Evolutionary conservation across 1,140 invertebrate species (phyloP).

Genomic region (Adoxophyes honmai): DNA sequence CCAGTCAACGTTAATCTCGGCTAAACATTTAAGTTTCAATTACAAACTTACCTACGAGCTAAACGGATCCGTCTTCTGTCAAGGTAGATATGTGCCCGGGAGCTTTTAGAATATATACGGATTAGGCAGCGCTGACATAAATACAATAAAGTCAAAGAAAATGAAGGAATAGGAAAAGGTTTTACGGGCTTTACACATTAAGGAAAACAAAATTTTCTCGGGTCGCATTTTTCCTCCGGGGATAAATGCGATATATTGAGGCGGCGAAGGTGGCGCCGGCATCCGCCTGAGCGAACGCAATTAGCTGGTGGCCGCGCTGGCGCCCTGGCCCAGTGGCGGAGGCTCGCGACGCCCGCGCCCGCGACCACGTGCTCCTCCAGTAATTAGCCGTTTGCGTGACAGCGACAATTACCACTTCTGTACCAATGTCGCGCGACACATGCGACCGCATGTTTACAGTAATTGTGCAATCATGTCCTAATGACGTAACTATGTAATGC

Average conservation of each 20-base stretch:
- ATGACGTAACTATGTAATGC: slow-evolving; percentile 10
- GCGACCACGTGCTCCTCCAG: slow-evolving; percentile 18
- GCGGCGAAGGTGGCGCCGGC: background rate
- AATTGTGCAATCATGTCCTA: slow-evolving; percentile 54
- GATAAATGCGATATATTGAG: slow-evolving; percentile 10
- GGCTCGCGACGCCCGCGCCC: too few species aligned
- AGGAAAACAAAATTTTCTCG: slow-evolving; percentile 12
- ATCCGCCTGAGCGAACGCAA: slow-evolving; percentile 2
- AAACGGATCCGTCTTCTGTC: background rate
- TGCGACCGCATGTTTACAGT: slow-evolving; percentile 46
- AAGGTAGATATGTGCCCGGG: background rate
- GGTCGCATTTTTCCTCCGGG: background rate
- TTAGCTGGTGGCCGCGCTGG: background rate
- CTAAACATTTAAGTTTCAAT: slow-evolving; percentile 12
- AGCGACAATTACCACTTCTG: slow-evolving; percentile 49
- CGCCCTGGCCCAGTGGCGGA: background rate
- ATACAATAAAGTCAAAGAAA: slow-evolving; percentile 7
- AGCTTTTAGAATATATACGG: background rate
- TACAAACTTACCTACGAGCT: slow-evolving; percentile 1
- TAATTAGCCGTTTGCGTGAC: slow-evolving; percentile 63
- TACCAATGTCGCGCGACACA: slow-evolving; percentile 45
- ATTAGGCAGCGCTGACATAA: slow-evolving; percentile 1
- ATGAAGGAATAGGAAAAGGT: background rate
- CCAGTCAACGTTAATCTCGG: slow-evolving; percentile 3
- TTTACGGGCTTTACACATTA: slow-evolving; percentile 13